A percentile compares a stretch with the other conserved stretches of the same genome.
These are phyloP conservation scores for Calliopsis andreniformis DNA, from an alignment of 1,140 invertebrate species.

Conservation along the genomic window DNA sequence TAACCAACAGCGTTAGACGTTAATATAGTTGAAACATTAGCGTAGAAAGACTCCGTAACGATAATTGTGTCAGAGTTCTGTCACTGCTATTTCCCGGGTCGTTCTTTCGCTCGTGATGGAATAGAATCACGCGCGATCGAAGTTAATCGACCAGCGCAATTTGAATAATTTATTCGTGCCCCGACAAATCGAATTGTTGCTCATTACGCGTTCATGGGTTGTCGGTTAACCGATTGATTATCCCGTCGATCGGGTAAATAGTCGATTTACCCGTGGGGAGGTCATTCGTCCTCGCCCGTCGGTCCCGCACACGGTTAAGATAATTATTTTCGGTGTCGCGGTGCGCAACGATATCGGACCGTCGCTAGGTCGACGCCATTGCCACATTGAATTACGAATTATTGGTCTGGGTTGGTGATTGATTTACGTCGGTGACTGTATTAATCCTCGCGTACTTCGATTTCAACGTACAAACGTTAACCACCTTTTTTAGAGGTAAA, in stretches of 20 bases:
- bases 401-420: conserved; percentile 17
- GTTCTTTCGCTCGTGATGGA: neutral
- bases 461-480: neutral
- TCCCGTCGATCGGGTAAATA: conserved; percentile 40
- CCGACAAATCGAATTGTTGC: conserved; percentile 46
- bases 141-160: conserved; percentile 44
- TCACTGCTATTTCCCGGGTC: too few relatives aligned
- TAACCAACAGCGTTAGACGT: too few relatives aligned
- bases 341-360: neutral
- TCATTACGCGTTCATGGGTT: conserved; percentile 54
- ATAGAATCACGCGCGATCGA: conserved; percentile 32
- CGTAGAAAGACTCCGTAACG: too few relatives aligned
- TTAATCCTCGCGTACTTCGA: neutral
- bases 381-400: conserved; percentile 26
- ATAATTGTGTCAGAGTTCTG: too few relatives aligned
- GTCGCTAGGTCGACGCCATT: neutral
- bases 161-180: conserved; percentile 48
- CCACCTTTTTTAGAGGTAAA: too few relatives aligned
- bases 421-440: neutral
- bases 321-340: conserved; percentile 25
- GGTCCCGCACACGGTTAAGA: neutral
- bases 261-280: conserved; percentile 15
- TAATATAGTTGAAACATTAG: too few relatives aligned
- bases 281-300: neutral
- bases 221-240: conserved; percentile 59